Conservation (phyloP, 2,113 vertebrate genomes). For the Ophthalmolycus amberensis region DNA sequence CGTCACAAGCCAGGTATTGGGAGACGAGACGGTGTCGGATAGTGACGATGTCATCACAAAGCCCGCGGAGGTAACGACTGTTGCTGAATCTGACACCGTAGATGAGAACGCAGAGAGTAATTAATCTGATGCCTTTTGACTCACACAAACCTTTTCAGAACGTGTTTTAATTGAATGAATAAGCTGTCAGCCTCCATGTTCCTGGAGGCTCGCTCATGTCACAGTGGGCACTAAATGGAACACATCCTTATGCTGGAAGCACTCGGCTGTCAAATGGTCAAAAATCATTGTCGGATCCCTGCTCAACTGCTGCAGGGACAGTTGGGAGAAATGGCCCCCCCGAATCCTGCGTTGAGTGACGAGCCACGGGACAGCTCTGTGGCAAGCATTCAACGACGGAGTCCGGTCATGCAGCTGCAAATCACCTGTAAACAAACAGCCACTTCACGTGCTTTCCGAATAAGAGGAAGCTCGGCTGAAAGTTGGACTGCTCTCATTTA, state of each 20-base stretch:
- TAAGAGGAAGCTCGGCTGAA: conserved; percentile 47
- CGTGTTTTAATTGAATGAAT: conserved; percentile 57
- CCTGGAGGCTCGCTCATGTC: conserved; percentile 65
- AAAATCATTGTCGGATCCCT: conserved; percentile 56
- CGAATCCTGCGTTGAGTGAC: conserved; percentile 54
- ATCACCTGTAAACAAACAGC: conserved; percentile 65
- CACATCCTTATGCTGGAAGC: conserved; percentile 76
- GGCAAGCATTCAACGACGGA: conserved; percentile 47
- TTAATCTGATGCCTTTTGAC: conserved; percentile 51
- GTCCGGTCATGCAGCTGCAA: conserved; percentile 59
- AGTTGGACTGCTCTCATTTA: conserved; percentile 45
- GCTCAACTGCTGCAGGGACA: conserved; percentile 56
- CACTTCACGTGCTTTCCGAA: conserved; percentile 50
- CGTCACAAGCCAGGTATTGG: conserved; percentile 26
- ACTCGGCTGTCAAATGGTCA: conserved; percentile 63
- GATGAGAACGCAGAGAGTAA: conserved; percentile 58
- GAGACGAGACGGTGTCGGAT: conserved; percentile 26
- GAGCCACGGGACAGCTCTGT: conserved; percentile 51
- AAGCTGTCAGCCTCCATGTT: conserved; percentile 64
- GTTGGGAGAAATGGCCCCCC: conserved; percentile 46
- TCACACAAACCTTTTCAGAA: conserved; percentile 42
- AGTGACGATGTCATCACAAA: conserved; percentile 15
- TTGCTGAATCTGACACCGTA: conserved; percentile 39
- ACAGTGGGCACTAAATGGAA: conserved; percentile 66
- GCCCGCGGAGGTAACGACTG: conserved; percentile 34